Conservation (phyloP, 1,140 invertebrate species). For the Cheumatopsyche charites region DNA sequence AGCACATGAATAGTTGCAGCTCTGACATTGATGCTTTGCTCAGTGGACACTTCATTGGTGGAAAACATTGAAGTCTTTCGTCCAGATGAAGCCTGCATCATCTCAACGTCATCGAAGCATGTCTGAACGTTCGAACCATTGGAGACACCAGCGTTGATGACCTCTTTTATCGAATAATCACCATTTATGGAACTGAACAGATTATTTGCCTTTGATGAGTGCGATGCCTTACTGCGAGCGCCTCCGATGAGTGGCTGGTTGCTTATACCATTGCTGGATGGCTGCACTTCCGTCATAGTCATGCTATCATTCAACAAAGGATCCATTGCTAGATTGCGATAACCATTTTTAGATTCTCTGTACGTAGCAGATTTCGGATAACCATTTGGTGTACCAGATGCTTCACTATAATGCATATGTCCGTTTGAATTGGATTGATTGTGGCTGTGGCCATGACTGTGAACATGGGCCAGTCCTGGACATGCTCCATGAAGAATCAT, state of each 20-base stretch:
- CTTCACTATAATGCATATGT: conserved; percentile 27
- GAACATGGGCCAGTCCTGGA: conserved; percentile 53
- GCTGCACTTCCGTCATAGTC: conserved; percentile 2
- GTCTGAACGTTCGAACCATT: conserved; percentile 1
- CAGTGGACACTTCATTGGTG: conserved; percentile 27
- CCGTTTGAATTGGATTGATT: conserved; percentile 46
- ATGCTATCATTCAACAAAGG: conserved; percentile 33
- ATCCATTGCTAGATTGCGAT: conserved; percentile 45
- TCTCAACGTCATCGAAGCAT: conserved; percentile 45
- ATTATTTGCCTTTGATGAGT: conserved; percentile 27
- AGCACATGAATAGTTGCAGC: conserved; percentile 92
- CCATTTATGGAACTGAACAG: conserved; percentile 42
- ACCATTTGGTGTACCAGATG: neutral
- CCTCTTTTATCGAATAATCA: conserved; percentile 43
- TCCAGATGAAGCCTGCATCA: conserved; percentile 20
- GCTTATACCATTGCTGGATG: neutral
- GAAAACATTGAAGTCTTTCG: conserved; percentile 22
- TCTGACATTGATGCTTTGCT: conserved; percentile 83
- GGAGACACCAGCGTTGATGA: neutral
- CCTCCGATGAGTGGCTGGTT: conserved; percentile 25
- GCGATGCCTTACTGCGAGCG: neutral
- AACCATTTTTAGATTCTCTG: conserved; percentile 42
- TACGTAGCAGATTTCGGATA: conserved; percentile 15
- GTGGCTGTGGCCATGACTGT: conserved; percentile 53
- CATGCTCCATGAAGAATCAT: conserved; percentile 73